Conservation (phyloP, 2,888 invertebrate species). For the Dusona sp. region DNA sequence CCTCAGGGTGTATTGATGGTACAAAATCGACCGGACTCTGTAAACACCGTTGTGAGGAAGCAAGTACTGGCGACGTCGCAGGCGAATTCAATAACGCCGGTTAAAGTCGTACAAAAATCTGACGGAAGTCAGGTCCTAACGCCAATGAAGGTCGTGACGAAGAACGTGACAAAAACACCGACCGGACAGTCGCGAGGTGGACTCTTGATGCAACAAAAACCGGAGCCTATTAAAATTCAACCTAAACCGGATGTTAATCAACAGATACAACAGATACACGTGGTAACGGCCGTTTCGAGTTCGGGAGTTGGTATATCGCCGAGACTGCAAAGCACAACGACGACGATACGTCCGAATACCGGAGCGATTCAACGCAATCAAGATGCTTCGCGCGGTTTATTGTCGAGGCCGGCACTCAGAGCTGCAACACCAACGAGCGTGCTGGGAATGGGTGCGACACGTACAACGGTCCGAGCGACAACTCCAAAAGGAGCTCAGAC, state of each 20-base stretch:
- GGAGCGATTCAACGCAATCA: conserved; percentile 74
- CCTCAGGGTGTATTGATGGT: conserved; percentile 81
- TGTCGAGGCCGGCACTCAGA: conserved; percentile 79
- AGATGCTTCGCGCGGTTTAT: conserved; percentile 78
- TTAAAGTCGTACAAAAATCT: conserved; percentile 82
- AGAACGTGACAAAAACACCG: conserved; percentile 72
- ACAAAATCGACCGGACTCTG: conserved; percentile 79
- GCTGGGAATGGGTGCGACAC: conserved; percentile 76
- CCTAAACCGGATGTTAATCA: conserved; percentile 80
- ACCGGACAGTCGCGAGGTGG: conserved; percentile 45
- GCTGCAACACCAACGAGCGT: conserved; percentile 78
- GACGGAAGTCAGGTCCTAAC: conserved; percentile 83
- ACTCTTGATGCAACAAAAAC: conserved; percentile 75
- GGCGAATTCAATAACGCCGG: conserved; percentile 80
- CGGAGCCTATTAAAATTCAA: conserved; percentile 83
- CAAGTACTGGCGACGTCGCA: conserved; percentile 80
- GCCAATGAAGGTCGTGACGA: conserved; percentile 83
- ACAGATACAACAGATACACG: conserved; percentile 82
- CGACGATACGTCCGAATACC: conserved; percentile 74
- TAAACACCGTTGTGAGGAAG: conserved; percentile 80
- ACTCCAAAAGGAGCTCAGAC: conserved; percentile 68
- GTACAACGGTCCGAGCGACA: conserved; percentile 79
- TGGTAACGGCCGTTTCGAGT: conserved; percentile 81
- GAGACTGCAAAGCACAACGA: conserved; percentile 72
- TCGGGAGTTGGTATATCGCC: conserved; percentile 79